Conservation (phyloP, 2,888 invertebrate genomes). For the Morpho deidamia region DNA sequence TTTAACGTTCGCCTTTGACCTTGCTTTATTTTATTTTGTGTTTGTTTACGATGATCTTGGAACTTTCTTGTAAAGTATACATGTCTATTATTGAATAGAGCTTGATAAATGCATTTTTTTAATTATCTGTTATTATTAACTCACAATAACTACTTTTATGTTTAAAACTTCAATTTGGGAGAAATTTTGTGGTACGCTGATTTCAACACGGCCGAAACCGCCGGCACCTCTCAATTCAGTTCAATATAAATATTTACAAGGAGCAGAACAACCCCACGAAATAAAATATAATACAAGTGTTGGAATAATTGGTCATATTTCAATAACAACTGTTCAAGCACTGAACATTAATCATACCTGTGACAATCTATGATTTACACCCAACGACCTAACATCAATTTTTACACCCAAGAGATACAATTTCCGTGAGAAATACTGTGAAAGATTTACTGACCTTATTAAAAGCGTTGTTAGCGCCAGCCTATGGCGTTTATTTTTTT, state of each 20-base stretch:
- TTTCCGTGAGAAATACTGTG: constrained; percentile 12
- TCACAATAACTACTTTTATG: too few relatives aligned
- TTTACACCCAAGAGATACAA: constrained; percentile 3
- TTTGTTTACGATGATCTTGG: too few relatives aligned
- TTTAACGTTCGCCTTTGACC: not conserved
- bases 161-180: too few relatives aligned
- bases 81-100: too few relatives aligned
- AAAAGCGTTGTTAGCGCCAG: not conserved
- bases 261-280: not conserved
- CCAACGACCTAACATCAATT: not conserved
- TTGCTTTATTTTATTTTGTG: not conserved
- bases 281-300: not conserved
- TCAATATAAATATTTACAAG: not conserved
- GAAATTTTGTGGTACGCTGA: too few relatives aligned
- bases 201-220: too few relatives aligned
- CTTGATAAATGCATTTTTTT: not conserved
- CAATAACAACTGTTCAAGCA: constrained; percentile 15
- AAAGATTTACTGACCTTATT: constrained; percentile 15
- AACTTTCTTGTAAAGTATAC: too few relatives aligned
- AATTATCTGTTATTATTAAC: too few relatives aligned
- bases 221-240: too few relatives aligned
- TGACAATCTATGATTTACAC: constrained; percentile 15
- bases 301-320: constrained; percentile 17
- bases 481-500: constrained; percentile 4
- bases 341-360: constrained; percentile 10